Base-by-base conservation (phyloP, 1,140 invertebrate genomes). In the Diachasmimorpha longicaudata region DNA sequence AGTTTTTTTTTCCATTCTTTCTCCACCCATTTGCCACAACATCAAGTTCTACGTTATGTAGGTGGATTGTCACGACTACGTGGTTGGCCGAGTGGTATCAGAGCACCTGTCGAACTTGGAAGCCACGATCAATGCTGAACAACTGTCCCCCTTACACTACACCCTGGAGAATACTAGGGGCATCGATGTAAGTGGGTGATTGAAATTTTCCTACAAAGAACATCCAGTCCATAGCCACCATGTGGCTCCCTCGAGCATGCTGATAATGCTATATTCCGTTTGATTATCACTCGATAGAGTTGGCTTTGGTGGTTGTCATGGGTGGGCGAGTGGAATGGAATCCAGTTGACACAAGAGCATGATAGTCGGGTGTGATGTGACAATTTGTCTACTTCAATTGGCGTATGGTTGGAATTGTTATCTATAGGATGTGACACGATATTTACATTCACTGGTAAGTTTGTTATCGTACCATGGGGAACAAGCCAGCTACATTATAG, bases 311-410 rank as follows among this genome's bases (percentile, higher is more conserved):
- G 23, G 21, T 25, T 23, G 23, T 25, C 19, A 63, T 9, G 23
- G 58, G 5, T n/a, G 58, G 23, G 21, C 11, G 19, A 23, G 23
- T 13, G 14, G 23, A n/a, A 52, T n/a, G n/a, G 58, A 25, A 63
- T 63, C 21, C 23, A 63, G 58, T 63, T 63, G 58, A 63, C 23
- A 63, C 58, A 63, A 25, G 11, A 19, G 11, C 58, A 25, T 11
- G 58, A 63, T 63, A 63, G 58, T 63, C 58, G 14, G 21, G 19
- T 4, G 58, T 63, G 21, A 63, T 63, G 0, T 8, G 19, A 63
- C 58, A 63, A 13, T 63, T 63, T 63, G 58, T 63, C 58, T 63
- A 63, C 58, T 63, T 25, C 58, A 25, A 63, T 63, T 63, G 58
- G 31, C 58, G 21, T 13, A 63, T 14, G 58, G 1, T 13, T 31